A percentile compares a stretch with the other conserved stretches of the same genome.
Conservation (phyloP, 1,140 invertebrate species). For the Charaxes varanes region DNA sequence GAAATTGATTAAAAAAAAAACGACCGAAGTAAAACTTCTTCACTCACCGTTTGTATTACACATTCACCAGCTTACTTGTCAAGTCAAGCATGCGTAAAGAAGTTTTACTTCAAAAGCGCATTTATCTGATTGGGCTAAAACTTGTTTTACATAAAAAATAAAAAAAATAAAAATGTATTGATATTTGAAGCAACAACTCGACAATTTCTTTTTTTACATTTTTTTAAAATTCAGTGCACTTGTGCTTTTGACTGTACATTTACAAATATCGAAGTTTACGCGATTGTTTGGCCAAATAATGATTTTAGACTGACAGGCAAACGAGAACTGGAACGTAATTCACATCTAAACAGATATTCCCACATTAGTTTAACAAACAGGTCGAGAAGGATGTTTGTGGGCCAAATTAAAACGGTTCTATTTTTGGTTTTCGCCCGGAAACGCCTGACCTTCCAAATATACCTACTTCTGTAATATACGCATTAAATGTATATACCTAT, state of each 20-base stretch:
- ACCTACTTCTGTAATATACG: too few species aligned
- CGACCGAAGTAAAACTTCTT: constrained; percentile 1
- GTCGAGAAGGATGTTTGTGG: constrained; percentile 13
- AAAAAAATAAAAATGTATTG: too few species aligned
- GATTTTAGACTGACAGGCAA: constrained; percentile 8
- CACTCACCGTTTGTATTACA: too few species aligned
- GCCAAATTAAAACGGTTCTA: neutral
- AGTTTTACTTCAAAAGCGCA: too few species aligned
- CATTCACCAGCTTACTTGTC: too few species aligned
- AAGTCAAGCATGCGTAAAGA: too few species aligned
- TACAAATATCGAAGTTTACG: constrained; percentile 6
- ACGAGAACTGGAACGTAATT: constrained; percentile 17
- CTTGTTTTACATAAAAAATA: too few species aligned
- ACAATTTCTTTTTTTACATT: neutral
- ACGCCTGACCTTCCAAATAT: too few species aligned
- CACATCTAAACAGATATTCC: constrained; percentile 12
- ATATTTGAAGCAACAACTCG: too few species aligned
- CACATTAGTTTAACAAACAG: constrained; percentile 9
- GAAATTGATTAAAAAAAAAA: too few species aligned
- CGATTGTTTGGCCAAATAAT: constrained; percentile 10
- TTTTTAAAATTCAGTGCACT: neutral
- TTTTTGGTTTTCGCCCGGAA: neutral
- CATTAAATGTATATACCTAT: too few species aligned
- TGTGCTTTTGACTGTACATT: constrained; percentile 2
- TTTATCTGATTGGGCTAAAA: too few species aligned